Conservation (phyloP, 2,888 invertebrate genomes). For the Agrochola litura region DNA sequence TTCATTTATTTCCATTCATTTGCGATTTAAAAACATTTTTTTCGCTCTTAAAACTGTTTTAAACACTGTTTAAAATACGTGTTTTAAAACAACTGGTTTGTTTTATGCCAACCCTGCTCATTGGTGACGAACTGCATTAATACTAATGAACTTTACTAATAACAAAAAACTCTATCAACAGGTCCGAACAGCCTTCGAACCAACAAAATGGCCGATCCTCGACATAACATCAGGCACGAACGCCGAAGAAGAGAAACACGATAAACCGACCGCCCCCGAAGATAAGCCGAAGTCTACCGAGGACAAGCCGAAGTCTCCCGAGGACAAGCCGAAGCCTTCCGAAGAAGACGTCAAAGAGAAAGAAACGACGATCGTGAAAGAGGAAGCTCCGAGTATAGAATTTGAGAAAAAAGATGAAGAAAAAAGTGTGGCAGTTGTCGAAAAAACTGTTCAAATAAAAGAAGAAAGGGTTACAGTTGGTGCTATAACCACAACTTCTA, state of each 20-base stretch:
- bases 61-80: too few relatives aligned
- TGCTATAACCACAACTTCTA: conserved; percentile 11
- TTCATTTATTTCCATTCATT: too few relatives aligned
- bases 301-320: conserved; percentile 50
- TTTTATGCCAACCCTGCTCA: too few relatives aligned
- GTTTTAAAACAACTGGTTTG: too few relatives aligned
- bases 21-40: too few relatives aligned
- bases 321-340: conserved; percentile 31
- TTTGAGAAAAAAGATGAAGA: conserved; percentile 3
- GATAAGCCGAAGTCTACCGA: conserved; percentile 59
- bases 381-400: conserved; percentile 81
- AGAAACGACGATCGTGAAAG: conserved; percentile 54
- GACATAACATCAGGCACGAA: conserved; percentile 85
- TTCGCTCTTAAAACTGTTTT: too few relatives aligned
- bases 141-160: neutral
- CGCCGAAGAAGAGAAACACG: conserved; percentile 71
- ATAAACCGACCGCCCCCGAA: conserved; percentile 61
- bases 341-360: conserved; percentile 57
- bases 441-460: conserved; percentile 14
- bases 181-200: conserved; percentile 96
- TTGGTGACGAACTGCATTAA: too few relatives aligned
- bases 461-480: conserved; percentile 8
- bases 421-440: neutral
- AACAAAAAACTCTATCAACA: conserved; percentile 70
- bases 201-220: conserved; percentile 96